phyloP scores from a whole-genome alignment of 2,888 invertebrate genomes.

The Zele albiditarsus region DNA sequence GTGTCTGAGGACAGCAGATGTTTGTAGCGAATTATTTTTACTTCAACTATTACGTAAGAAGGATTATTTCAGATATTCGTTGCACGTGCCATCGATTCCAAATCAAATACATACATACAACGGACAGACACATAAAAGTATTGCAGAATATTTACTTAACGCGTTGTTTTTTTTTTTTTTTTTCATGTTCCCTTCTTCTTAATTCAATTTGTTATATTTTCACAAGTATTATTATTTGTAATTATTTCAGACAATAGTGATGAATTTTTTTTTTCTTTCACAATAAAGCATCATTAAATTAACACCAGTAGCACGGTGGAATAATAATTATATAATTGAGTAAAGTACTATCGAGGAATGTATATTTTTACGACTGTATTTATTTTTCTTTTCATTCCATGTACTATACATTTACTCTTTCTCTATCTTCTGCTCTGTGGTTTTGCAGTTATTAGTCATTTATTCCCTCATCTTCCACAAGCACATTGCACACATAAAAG shows the following conservation, averaged over 20 bases:
- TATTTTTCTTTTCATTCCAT: not conserved
- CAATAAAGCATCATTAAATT: slow-evolving; percentile 8
- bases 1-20: not conserved
- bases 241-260: slow-evolving; percentile 28
- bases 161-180: not conserved
- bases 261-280: slow-evolving; percentile 22
- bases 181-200: not conserved
- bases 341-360: slow-evolving; percentile 12
- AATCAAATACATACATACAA: not conserved
- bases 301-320: slow-evolving; percentile 31
- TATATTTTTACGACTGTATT: slow-evolving; percentile 3
- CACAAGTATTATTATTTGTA: slow-evolving; percentile 8
- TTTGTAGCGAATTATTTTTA: slow-evolving; percentile 22
- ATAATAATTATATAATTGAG: slow-evolving; percentile 34
- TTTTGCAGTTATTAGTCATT: slow-evolving; percentile 38
- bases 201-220: not conserved
- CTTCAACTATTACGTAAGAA: slow-evolving; percentile 16
- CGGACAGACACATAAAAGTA: slow-evolving; percentile 14
- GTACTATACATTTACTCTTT: not conserved
- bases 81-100: slow-evolving; percentile 24
- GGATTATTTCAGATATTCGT: slow-evolving; percentile 27
- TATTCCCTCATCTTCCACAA: slow-evolving; percentile 17
- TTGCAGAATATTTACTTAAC: slow-evolving; percentile 26
- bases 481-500: slow-evolving; percentile 24
- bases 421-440: slow-evolving; percentile 13